Evolutionary conservation across 2,113 vertebrate species (phyloP).

Genomic region (Brienomyrus longianalis): DNA sequence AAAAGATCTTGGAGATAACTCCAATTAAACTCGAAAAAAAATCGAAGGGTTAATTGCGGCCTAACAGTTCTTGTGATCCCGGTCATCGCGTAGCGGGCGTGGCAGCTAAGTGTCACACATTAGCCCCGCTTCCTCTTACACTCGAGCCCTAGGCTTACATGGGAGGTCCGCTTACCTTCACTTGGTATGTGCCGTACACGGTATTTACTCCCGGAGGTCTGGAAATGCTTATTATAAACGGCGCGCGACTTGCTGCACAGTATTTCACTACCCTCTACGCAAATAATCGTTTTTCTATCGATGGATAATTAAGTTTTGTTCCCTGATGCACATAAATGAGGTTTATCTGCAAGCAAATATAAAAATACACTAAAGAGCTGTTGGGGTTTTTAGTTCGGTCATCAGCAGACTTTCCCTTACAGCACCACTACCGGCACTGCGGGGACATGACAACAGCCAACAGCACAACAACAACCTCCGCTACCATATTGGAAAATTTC

Average conservation of each 20-base stretch:
- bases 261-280: constrained; percentile 44
- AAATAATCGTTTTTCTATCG: constrained; percentile 50
- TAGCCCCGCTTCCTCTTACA: constrained; percentile 30
- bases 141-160: constrained; percentile 43
- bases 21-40: background rate
- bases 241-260: constrained; percentile 57
- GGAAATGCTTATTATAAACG: constrained; percentile 57
- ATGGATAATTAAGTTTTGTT: constrained; percentile 56
- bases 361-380: constrained; percentile 85
- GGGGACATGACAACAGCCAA: constrained; percentile 92
- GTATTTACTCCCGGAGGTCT: constrained; percentile 64
- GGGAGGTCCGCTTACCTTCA: constrained; percentile 59
- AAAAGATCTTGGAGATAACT: background rate
- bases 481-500: constrained; percentile 93
- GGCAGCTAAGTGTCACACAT: background rate
- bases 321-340: constrained; percentile 70
- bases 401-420: constrained; percentile 85
- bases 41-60: constrained; percentile 31
- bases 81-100: constrained; percentile 36
- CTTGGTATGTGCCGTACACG: constrained; percentile 59
- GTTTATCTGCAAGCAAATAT: constrained; percentile 80
- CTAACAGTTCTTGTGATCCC: constrained; percentile 36
- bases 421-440: constrained; percentile 99
- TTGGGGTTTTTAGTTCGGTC: constrained; percentile 74
- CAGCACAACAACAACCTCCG: constrained; percentile 91